Evolutionary conservation across 2,888 invertebrate species (phyloP).

Genomic region (Notodonta dromedarius): DNA sequence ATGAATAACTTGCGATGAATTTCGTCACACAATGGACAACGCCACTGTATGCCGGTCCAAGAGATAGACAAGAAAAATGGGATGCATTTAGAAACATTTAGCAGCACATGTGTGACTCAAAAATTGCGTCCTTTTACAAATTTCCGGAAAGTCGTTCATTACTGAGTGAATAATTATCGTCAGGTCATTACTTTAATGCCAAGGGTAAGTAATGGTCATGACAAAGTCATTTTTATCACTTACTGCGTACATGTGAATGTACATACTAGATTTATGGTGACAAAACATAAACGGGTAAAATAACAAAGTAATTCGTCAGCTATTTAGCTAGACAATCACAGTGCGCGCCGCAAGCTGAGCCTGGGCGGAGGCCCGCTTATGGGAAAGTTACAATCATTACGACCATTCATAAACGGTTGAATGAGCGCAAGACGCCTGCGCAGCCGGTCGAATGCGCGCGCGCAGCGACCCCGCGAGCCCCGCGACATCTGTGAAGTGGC

Average conservation of each 20-base stretch:
- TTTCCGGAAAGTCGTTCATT: conserved; percentile 14
- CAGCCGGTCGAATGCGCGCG: conserved; percentile 55
- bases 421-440: conserved; percentile 74
- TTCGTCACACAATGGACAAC: conserved; percentile 57
- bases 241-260: conserved; percentile 15
- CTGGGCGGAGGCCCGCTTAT: conserved; percentile 71
- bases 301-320: conserved; percentile 16
- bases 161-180: conserved; percentile 23
- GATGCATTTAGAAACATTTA: neutral
- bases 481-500: conserved; percentile 61
- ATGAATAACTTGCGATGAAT: conserved; percentile 66
- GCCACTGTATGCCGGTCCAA: conserved; percentile 15
- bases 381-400: conserved; percentile 79
- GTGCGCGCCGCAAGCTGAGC: conserved; percentile 54
- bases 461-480: conserved; percentile 56
- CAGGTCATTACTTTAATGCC: conserved; percentile 28
- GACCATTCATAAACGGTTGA: conserved; percentile 80
- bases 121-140: neutral
- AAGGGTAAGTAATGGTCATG: conserved; percentile 38
- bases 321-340: conserved; percentile 41
- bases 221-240: conserved; percentile 33
- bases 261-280: no score
- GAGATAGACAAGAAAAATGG: neutral
- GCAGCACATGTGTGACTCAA: neutral
- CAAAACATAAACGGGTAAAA: no score